Evolutionary conservation across 2,888 invertebrate species (phyloP), one percentile per base, ranked within the genome.

Genomic region (Alentia gelatinosa): DNA sequence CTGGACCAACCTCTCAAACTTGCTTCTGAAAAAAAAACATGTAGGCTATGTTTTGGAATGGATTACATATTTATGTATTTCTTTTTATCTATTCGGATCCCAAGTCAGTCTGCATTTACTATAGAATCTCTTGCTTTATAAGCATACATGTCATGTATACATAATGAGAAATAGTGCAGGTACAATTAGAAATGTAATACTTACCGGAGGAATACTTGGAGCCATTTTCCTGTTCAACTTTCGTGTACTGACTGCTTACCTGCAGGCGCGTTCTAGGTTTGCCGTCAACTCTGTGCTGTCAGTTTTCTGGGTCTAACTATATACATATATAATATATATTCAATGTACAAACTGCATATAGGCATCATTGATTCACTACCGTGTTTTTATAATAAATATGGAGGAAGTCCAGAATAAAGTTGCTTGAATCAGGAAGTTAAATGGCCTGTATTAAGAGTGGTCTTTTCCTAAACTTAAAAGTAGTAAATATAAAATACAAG

Each of bases 361-460:
- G 35, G 19, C 79, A 79, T 39, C 79, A 79, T 79, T 79, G 39
- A 26, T 79, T 79, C 79, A 79, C 79, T 39, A 79, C 79, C 19
- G 35, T 79, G 79, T 79, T 42, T 86, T 47, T 86, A 86, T 86
- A 86, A 50, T 86, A 86, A 47, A 86, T 86, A 47, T 86, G 47
- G 86, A 86, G 47, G 26, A 50, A 86, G 86, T 30, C 42, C 86
- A 47, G 50, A 86, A 47, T 47, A 86, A 86, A 86, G 50, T 86
- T 86, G 86, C 86, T 86, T 86, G 86, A 86, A 86, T 86, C 86
- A 79, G 39, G 79, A 79, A 68, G 68, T 68, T 68, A 68, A 30
- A 30, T 3, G n/a, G n/a, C n/a, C n/a, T n/a, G n/a, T n/a, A n/a
- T n/a, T n/a, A n/a, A n/a, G n/a, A n/a, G n/a, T n/a, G n/a, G n/a